Base-by-base conservation (phyloP, 2,888 invertebrate genomes). In the Ornithoptera alexandrae region DNA sequence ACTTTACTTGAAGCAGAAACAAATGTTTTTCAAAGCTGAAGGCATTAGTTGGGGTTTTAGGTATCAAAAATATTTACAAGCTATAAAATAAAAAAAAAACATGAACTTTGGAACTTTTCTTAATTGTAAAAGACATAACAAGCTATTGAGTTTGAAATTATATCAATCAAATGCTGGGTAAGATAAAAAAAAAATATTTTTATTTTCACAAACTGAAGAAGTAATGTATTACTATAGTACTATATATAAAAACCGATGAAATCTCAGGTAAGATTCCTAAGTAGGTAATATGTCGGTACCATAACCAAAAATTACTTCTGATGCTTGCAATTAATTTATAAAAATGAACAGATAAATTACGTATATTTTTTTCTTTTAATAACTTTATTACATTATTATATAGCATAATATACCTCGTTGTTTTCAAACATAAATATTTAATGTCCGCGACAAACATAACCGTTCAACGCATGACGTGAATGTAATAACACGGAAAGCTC, bases 401-500 rank as follows among this genome's bases (percentile, higher is more conserved):
- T n/a, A 53, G 6, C 53, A 53, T 53, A n/a, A 53, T n/a, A 53
- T 53, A 62, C 62, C 30, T 22, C 18, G 56, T 39, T 60, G 39
- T 8, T 24, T 62, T 57, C 10, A 63, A 50, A 57, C 18, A 20
- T 65, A 57, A 67, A 70, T 70, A 70, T 65, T 70, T 67, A 57
- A 70, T 70, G 56, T 64, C 46, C 65, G 63, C 60, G 64, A 57
- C 58, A 30, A 57, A 65, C 65, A 22, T 61, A 62, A 58, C 67
- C 22, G 22, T 39, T 67, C 59, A 22, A 58, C 36, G 22, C 39
- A n/a, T 65, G 61, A 67, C 61, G 50, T 50, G 46, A 46, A 62
- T 60, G 30, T 60, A 69, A 72, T 72, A 68, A 74, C 71, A 69
- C 68, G 71, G 70, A 73, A 73, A 69, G 64, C 59, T 63, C 58